phyloP scores from a whole-genome alignment of 2,888 invertebrate genomes.

The Autographa gamma region DNA sequence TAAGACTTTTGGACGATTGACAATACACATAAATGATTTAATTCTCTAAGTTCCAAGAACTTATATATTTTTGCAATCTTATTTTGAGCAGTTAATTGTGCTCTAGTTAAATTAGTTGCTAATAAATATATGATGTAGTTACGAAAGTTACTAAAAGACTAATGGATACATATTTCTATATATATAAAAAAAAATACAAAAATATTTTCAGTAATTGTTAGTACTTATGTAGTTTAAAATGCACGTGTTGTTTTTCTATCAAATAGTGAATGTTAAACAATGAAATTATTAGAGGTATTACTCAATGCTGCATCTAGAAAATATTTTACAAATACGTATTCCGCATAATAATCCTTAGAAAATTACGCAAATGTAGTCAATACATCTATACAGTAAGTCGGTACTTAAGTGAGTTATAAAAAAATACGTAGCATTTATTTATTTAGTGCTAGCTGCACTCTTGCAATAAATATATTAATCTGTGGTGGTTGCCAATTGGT shows the following conservation, averaged over 20 bases:
- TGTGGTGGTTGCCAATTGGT: not conserved
- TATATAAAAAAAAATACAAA: slow-evolving; percentile 30
- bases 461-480: not conserved
- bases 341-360: slow-evolving; percentile 40
- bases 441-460: slow-evolving; percentile 11
- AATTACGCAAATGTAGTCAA: slow-evolving; percentile 18
- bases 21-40: slow-evolving; percentile 45
- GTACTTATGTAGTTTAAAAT: slow-evolving; percentile 1
- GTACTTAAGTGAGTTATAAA: slow-evolving; percentile 11
- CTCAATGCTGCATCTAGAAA: slow-evolving; percentile 35
- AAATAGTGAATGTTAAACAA: slow-evolving; percentile 2
- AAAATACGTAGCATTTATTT: slow-evolving; percentile 18
- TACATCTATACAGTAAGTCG: slow-evolving; percentile 16
- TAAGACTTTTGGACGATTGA: slow-evolving; percentile 50
- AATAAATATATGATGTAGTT: slow-evolving; percentile 26
- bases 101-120: slow-evolving; percentile 41
- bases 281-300: slow-evolving; percentile 27
- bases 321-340: slow-evolving; percentile 29
- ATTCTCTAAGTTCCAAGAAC: slow-evolving; percentile 21
- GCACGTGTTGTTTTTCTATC: slow-evolving; percentile 36
- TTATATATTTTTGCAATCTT: slow-evolving; percentile 43
- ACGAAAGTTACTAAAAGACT: slow-evolving; percentile 49
- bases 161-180: slow-evolving; percentile 51
- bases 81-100: slow-evolving; percentile 28
- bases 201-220: slow-evolving; percentile 30